Evolutionary conservation across 1,140 invertebrate species (phyloP).

Genomic region (Holotrichia oblita): DNA sequence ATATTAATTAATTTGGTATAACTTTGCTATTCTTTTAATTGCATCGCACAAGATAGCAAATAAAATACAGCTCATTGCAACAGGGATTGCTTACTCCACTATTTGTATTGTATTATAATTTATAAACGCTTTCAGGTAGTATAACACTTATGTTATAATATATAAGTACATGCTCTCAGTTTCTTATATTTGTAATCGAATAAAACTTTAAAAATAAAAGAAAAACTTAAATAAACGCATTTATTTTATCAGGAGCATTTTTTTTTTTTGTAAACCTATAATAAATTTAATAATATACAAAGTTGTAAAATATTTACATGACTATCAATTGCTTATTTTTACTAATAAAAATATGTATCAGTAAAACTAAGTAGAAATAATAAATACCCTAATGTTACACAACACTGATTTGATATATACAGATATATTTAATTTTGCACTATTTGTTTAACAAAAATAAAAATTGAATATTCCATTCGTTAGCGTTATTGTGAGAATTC

Average conservation of each 20-base stretch:
- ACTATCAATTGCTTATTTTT: conserved; percentile 24
- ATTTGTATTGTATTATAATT: too few species aligned
- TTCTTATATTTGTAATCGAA: conserved; percentile 36
- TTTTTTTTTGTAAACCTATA: conserved; percentile 13
- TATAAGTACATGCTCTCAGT: conserved; percentile 24
- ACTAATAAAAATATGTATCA: neutral
- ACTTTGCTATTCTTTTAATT: neutral
- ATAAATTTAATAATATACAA: conserved; percentile 34
- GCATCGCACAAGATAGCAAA: conserved; percentile 21
- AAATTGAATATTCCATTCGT: neutral
- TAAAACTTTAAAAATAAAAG: conserved; percentile 29
- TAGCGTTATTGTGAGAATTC: neutral
- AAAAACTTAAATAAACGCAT: conserved; percentile 23
- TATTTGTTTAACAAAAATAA: neutral
- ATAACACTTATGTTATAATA: too few species aligned
- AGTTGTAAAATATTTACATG: conserved; percentile 38
- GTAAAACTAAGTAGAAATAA: conserved; percentile 20
- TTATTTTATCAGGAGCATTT: conserved; percentile 17
- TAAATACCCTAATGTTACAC: conserved; percentile 35
- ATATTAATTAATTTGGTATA: neutral
- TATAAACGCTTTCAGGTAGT: too few species aligned
- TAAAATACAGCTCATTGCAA: neutral
- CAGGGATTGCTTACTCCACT: too few species aligned
- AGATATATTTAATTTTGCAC: neutral
- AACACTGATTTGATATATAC: conserved; percentile 15